Base-by-base conservation (phyloP, 2,888 invertebrate genomes). In the Drosophila monieri region DNA sequence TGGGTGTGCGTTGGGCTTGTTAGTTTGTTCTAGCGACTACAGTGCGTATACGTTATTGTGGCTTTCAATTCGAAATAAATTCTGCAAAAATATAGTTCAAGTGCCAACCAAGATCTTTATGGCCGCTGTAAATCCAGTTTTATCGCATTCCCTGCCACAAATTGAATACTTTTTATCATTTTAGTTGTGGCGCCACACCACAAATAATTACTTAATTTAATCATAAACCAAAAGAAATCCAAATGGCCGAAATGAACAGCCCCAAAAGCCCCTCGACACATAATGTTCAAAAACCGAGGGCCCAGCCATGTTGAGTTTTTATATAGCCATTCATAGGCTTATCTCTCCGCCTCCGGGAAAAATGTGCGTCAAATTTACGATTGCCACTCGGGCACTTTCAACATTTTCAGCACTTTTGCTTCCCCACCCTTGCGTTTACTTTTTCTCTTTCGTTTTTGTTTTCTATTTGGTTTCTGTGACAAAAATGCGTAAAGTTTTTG, bases 191-290 rank as follows among this genome's bases (percentile, higher is more conserved):
- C 80, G 73, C 69, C 77, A 75, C 73, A 68, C 68, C 21, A 51
- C 70, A 83, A 80, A 85, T 84, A 88, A 88, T 89, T 88, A 88
- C 88, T 88, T 87, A 78, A 88, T 85, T 88, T 81, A 84, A 84
- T 77, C 79, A 78, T 73, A 75, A 76, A 71, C 66, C 68, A 56
- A 74, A 57, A 46, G 60, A 65, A 71, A 61, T 61, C 60, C 59
- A 27, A 62, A 64, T 6, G 35, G n/a, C n/a, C 47, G 49, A 21
- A 47, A 61, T 18, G 52, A 47, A 30, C 12, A 46, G 21, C 30
- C 51, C 49, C 62, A 64, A 73, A 62, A 55, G 44, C 56, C 64
- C 55, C 51, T 68, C 41, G 23, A 47, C 54, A 64, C 74, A 73
- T 73, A 75, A 70, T 74, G 67, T 46, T 47, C 46, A 15, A 32